A percentile compares a stretch with the other conserved stretches of the same genome.
Evolutionary conservation across 1,140 invertebrate genomes (phyloP).

Genomic region (Samia ricini): DNA sequence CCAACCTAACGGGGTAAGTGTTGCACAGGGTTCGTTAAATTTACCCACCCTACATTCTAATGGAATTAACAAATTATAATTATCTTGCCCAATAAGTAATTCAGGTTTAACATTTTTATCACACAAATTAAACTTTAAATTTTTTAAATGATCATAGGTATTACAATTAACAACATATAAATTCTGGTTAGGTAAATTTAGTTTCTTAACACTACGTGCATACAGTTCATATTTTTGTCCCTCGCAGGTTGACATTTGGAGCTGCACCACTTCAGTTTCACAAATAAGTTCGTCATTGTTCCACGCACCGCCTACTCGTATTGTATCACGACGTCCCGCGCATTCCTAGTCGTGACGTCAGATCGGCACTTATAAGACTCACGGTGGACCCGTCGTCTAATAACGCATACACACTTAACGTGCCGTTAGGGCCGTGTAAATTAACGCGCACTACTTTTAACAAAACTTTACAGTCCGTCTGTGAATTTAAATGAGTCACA

Average conservation of each 20-base stretch:
- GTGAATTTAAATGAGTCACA: conserved; percentile 3
- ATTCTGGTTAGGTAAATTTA: conserved; percentile 25
- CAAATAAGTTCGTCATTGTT: conserved; percentile 16
- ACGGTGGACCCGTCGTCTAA: conserved; percentile 29
- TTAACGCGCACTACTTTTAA: conserved; percentile 25
- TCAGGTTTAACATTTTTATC: conserved; percentile 15
- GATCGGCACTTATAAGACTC: conserved; percentile 16
- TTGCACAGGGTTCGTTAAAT: conserved; percentile 17
- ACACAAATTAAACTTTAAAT: conserved; percentile 18
- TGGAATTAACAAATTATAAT: conserved; percentile 29
- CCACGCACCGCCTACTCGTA: conserved; percentile 21
- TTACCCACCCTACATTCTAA: conserved; percentile 18
- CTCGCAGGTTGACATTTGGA: conserved; percentile 3
- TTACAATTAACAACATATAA: conserved; percentile 15
- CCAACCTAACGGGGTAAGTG: conserved; percentile 27
- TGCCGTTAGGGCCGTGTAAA: conserved; percentile 27
- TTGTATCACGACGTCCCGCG: conserved; percentile 13
- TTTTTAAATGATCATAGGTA: conserved; percentile 7
- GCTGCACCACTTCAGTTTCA: conserved; percentile 13
- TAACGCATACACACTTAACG: conserved; percentile 12
- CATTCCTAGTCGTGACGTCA: conserved; percentile 10
- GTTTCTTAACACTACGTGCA: conserved; percentile 19
- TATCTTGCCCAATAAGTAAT: conserved; percentile 36
- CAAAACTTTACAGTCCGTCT: conserved; percentile 3
- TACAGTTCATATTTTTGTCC: conserved; percentile 10